Conservation (phyloP, 2,113 vertebrate species). For the Alethe diademata region DNA sequence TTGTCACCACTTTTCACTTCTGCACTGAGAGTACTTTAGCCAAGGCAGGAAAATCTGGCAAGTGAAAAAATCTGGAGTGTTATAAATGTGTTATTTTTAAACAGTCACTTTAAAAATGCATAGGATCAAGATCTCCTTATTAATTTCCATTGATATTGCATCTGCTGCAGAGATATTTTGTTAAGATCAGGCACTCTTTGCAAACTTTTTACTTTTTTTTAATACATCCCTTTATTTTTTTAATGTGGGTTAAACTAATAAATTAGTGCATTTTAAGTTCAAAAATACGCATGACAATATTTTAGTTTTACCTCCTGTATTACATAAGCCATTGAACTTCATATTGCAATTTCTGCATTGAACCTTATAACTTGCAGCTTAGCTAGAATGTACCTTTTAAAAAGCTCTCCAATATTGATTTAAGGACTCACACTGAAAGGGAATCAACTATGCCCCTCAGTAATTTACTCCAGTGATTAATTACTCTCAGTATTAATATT, state of each 20-base stretch:
- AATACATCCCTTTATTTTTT: neutral
- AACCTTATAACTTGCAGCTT: neutral
- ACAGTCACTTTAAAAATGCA: neutral
- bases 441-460: neutral
- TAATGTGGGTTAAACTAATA: neutral
- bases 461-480: constrained; percentile 20
- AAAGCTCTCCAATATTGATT: neutral
- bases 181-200: neutral
- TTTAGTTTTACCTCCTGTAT: neutral
- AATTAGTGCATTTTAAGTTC: neutral
- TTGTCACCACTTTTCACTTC: neutral
- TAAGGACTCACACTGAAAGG: neutral
- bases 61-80: neutral
- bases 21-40: neutral
- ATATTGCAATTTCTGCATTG: neutral
- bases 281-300: neutral
- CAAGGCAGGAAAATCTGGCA: neutral
- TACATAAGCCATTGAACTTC: neutral
- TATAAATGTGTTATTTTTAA: neutral
- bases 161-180: neutral
- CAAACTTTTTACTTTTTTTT: neutral
- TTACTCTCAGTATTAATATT: neutral
- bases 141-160: neutral
- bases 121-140: neutral
- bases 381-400: neutral